phyloP scores from a whole-genome alignment of 2,797 vertebrate genomes.

The Cyprinodon diabolis region DNA sequence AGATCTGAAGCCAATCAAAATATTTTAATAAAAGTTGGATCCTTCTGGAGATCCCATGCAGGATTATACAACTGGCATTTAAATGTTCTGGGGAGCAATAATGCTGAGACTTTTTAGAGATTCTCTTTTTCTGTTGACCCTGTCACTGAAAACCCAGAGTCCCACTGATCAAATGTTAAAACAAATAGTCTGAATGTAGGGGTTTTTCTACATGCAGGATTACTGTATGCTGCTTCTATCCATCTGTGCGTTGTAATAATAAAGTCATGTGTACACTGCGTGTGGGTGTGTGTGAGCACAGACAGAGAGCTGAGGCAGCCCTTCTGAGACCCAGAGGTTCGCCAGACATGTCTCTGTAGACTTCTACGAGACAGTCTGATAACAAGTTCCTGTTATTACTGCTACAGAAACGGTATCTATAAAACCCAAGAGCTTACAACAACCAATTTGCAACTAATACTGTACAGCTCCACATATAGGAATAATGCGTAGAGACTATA shows the following conservation, averaged over 20 bases:
- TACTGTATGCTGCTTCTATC: not conserved
- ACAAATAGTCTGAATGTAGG: not conserved
- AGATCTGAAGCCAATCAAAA: not conserved
- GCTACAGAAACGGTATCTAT: constrained; percentile 40
- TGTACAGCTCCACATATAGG: no score
- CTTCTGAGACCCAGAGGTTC: constrained; percentile 31
- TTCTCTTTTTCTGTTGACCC: not conserved
- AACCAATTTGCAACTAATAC: constrained; percentile 5
- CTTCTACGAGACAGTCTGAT: constrained; percentile 51
- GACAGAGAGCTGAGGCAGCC: constrained; percentile 37
- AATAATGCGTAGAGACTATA: no score
- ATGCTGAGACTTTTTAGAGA: not conserved
- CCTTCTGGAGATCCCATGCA: not conserved
- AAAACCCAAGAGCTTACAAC: constrained; percentile 19
- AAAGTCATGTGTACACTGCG: not conserved
- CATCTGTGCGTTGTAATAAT: not conserved
- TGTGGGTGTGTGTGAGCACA: not conserved
- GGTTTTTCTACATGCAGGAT: not conserved
- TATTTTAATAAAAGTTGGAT: not conserved
- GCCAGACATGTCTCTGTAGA: constrained; percentile 58
- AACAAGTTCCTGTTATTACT: constrained; percentile 40
- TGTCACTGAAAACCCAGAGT: not conserved
- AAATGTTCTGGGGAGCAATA: not conserved
- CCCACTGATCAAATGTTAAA: not conserved
- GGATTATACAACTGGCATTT: not conserved